These are phyloP conservation scores for Huso huso DNA, from an alignment of 2,797 vertebrate species.

Conservation along the genomic window DNA sequence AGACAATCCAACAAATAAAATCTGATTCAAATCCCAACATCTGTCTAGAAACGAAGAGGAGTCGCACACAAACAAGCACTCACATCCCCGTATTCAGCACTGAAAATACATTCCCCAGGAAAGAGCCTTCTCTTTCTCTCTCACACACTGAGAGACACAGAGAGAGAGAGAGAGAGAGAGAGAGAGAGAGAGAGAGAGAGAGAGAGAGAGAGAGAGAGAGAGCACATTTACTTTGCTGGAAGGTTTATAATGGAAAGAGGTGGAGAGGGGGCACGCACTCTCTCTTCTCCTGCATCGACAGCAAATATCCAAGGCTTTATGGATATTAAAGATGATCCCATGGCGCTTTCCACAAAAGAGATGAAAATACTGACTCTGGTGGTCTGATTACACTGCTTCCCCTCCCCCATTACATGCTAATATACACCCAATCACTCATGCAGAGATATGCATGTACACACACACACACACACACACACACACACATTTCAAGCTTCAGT, in stretches of 20 bases:
- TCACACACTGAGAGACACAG: not conserved
- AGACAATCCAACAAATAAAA: too few species aligned
- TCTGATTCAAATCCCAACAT: too few species aligned
- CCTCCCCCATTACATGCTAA: conserved; percentile 13
- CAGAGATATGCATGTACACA: conserved; percentile 19
- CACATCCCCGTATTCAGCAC: too few species aligned
- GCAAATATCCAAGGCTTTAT: conserved; percentile 23
- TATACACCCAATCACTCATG: conserved; percentile 11
- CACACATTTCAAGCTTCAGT: conserved; percentile 28
- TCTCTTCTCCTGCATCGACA: conserved; percentile 22
- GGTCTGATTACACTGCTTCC: not conserved
- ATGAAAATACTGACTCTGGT: too few species aligned
- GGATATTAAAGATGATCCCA: too few species aligned
- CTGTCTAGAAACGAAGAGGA: too few species aligned
- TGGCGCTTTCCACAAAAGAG: too few species aligned
- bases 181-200: conserved; percentile 10
- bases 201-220: not conserved
- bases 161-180: conserved; percentile 6
- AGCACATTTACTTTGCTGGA: not conserved
- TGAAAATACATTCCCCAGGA: too few species aligned
- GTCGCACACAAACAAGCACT: too few species aligned
- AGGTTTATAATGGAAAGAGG: conserved; percentile 12
- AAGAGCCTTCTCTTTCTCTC: too few species aligned
- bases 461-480: conserved; percentile 15
- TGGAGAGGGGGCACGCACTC: conserved; percentile 25